Conservation (phyloP, 1,140 invertebrate species). For the Aporrectodea caliginosa region DNA sequence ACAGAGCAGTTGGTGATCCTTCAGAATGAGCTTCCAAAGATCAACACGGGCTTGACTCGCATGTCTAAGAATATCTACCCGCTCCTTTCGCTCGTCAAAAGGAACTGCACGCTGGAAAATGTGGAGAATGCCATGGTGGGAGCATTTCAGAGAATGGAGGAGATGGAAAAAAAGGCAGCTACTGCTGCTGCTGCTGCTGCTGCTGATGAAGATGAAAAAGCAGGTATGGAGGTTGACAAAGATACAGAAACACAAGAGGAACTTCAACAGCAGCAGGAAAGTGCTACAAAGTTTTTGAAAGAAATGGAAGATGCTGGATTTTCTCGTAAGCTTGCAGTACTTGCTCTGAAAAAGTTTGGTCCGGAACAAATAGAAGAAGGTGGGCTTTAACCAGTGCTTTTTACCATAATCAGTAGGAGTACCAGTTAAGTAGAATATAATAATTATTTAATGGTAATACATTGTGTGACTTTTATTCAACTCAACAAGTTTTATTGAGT, state of each 20-base stretch:
- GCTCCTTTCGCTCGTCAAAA: slow-evolving; percentile 39
- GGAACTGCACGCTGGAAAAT: slow-evolving; percentile 36
- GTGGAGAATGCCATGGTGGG: slow-evolving; percentile 36
- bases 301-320: slow-evolving; percentile 31
- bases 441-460: too few relatives aligned
- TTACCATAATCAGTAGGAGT: too few relatives aligned
- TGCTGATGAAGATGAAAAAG: slow-evolving; percentile 18
- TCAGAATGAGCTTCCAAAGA: slow-evolving; percentile 39
- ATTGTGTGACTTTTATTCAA: too few relatives aligned
- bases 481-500: too few relatives aligned
- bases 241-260: not conserved
- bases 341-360: slow-evolving; percentile 27
- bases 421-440: too few relatives aligned
- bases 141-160: slow-evolving; percentile 34
- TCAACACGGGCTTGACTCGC: slow-evolving; percentile 16
- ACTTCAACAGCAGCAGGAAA: slow-evolving; percentile 16
- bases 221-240: slow-evolving; percentile 12
- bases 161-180: slow-evolving; percentile 9
- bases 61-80: slow-evolving; percentile 35
- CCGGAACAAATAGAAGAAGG: slow-evolving; percentile 32
- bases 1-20: slow-evolving; percentile 47
- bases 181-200: not conserved
- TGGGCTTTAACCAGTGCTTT: slow-evolving; percentile 24
- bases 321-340: slow-evolving; percentile 15
- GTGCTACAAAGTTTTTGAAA: slow-evolving; percentile 30